Base-by-base conservation (phyloP, 1,140 invertebrate species). In the Tetramorium parvispinum region DNA sequence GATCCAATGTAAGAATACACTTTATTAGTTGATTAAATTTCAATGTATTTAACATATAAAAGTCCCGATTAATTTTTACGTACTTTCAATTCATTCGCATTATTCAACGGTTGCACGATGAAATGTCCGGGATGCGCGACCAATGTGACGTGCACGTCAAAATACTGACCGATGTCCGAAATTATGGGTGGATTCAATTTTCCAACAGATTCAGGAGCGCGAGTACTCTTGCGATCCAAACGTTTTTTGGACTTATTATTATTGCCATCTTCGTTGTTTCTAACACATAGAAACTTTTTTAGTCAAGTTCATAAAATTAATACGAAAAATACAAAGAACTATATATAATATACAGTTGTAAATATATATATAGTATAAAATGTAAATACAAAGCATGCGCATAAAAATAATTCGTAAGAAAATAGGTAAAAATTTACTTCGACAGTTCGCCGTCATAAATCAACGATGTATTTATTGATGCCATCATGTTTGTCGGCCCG, bases 111-210 rank as follows among this genome's bases (percentile, higher is more conserved):
- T 73, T 95, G 94, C 2, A 96, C 92, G 11, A 94, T 94, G 78
- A 97, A 97, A 92, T 96, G 96, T 88, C 95, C 94, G 0, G 96
- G 96, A 94, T 95, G 96, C 1, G 96, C 96, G 7, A 96, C 96
- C 94, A 96, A 95, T 27, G 96, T 95, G 21, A 97, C 94, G 87
- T 95, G 95, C 3, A 97, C 95, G 89, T 97, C 96, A 87, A 96
- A 96, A 88, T 94, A 96, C 51, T 93, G 89, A 2, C 94, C 94
- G 11, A 94, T 87, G 4, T 89, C 82, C 0, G 95, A 93, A 75
- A 96, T 94, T 10, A 71, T 83, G 8, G 95, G 95, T 11, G 93
- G 89, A 59, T 91, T 92, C 4, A 95, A 81, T 63, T 87, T 27
- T 32, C 63, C 88, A 0, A 83, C 27, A 0, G 61, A 0, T 7